These are phyloP conservation scores for Pyrgilauda ruficollis DNA, from an alignment of 2,113 vertebrate genomes.

Conservation along the genomic window DNA sequence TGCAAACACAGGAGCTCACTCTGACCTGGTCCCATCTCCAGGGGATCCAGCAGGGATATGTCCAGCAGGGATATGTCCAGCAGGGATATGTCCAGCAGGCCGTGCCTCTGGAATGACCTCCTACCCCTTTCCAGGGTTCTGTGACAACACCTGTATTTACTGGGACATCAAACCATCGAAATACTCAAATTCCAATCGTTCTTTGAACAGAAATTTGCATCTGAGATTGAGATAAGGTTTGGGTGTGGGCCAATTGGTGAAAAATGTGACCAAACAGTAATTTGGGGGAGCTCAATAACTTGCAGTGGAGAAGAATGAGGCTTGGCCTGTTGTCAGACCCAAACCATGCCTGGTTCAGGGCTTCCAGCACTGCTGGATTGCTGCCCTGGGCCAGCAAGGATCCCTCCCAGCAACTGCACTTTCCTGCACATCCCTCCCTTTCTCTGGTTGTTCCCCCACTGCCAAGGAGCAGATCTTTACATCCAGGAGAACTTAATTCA, in stretches of 20 bases:
- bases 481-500: background rate
- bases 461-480: background rate
- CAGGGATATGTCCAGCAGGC: background rate
- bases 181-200: background rate
- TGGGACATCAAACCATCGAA: background rate
- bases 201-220: background rate
- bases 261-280: background rate
- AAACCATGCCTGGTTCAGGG: accelerated
- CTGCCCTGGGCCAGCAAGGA: too few species aligned
- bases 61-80: background rate
- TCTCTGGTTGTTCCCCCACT: background rate
- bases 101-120: background rate
- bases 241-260: too few species aligned
- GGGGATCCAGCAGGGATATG: background rate
- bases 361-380: background rate
- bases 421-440: background rate
- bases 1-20: background rate
- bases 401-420: accelerated
- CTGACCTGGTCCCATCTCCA: background rate
- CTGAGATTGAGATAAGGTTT: background rate
- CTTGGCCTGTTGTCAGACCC: background rate
- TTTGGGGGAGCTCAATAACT: background rate
- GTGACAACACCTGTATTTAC: background rate
- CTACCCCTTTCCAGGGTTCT: background rate
- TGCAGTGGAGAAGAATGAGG: background rate